phyloP scores from a whole-genome alignment of 2,888 invertebrate species.

The Axea sp. region DNA sequence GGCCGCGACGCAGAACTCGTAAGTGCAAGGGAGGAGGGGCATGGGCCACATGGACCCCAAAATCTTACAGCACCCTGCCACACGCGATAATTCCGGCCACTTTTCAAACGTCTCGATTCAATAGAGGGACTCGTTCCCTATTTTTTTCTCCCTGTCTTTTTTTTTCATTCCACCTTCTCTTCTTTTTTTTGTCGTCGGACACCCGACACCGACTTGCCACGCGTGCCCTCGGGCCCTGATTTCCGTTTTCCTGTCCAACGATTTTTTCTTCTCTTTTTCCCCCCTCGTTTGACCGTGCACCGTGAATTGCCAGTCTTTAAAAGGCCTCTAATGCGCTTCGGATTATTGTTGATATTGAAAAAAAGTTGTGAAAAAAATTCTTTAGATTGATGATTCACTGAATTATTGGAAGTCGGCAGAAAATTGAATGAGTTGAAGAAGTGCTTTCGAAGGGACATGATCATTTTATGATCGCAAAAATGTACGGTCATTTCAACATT shows the following conservation, averaged over 20 bases:
- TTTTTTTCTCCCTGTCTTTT: constrained; percentile 40
- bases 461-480: too few relatives aligned
- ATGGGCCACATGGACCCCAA: constrained; percentile 63
- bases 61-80: constrained; percentile 51
- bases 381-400: constrained; percentile 42
- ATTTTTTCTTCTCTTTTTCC: constrained; percentile 41
- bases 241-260: constrained; percentile 69
- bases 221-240: constrained; percentile 68
- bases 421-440: constrained; percentile 30
- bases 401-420: constrained; percentile 37
- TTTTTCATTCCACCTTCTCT: constrained; percentile 53
- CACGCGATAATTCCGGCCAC: constrained; percentile 77
- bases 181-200: constrained; percentile 59
- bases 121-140: constrained; percentile 46
- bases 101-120: constrained; percentile 72
- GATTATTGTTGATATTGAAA: constrained; percentile 57
- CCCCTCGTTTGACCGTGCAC: constrained; percentile 10
- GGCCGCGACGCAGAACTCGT: too few relatives aligned
- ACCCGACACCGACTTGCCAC: constrained; percentile 71
- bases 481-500: too few relatives aligned
- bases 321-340: constrained; percentile 53
- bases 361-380: constrained; percentile 29
- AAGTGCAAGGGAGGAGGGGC: too few relatives aligned
- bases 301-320: constrained; percentile 52
- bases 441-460: too few relatives aligned